Conservation (phyloP, 2,888 invertebrate species). For the Phaonia tiefii region DNA sequence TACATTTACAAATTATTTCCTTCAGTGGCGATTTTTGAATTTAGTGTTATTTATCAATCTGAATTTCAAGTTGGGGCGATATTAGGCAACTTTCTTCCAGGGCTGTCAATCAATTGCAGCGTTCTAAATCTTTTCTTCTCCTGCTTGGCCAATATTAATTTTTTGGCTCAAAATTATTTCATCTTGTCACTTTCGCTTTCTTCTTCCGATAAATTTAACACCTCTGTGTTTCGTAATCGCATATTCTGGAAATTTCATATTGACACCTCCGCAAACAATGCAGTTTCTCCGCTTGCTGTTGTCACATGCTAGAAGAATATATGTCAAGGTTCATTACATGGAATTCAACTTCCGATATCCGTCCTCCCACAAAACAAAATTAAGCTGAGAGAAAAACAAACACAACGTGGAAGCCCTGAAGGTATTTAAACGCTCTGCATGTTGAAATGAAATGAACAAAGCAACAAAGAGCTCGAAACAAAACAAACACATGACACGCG, state of each 20-base stretch:
- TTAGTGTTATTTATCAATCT: too few relatives aligned
- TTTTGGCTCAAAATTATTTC: too few relatives aligned
- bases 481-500: conserved; percentile 63
- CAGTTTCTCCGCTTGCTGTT: conserved; percentile 9
- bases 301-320: not conserved
- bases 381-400: not conserved
- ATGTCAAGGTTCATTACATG: conserved; percentile 26
- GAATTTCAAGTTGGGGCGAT: too few relatives aligned
- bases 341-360: conserved; percentile 7
- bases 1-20: too few relatives aligned
- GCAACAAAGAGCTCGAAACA: not conserved
- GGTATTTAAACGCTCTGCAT: not conserved
- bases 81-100: too few relatives aligned
- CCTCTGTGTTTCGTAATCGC: conserved; percentile 23
- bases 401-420: not conserved
- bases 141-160: too few relatives aligned
- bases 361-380: conserved; percentile 4
- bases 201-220: conserved; percentile 11
- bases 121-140: too few relatives aligned
- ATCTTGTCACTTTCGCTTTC: not conserved
- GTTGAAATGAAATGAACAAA: conserved; percentile 8
- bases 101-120: too few relatives aligned
- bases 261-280: conserved; percentile 20
- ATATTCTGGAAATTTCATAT: conserved; percentile 3
- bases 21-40: too few relatives aligned